Conservation (phyloP, 1,140 invertebrate species). For the Euwallacea similis region DNA sequence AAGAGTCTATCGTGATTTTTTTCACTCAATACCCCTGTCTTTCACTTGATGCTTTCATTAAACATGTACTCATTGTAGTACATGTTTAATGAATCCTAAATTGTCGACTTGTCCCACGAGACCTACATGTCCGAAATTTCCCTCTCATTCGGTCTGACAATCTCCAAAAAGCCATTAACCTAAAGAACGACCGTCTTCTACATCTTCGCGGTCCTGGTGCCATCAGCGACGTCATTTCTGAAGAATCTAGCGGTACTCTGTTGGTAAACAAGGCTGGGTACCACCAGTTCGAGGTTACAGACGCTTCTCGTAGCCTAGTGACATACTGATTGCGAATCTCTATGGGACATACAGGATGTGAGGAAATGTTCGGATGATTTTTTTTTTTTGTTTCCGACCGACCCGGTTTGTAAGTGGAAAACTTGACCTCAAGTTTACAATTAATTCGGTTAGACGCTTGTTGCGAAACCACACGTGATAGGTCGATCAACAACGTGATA, state of each 20-base stretch:
- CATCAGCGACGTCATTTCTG: neutral
- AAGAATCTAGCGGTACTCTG: slow-evolving; percentile 22
- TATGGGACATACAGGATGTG: neutral
- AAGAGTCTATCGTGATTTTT: neutral
- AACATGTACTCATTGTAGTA: neutral
- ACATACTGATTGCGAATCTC: slow-evolving; percentile 13
- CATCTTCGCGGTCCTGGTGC: slow-evolving; percentile 8
- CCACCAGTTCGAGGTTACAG: slow-evolving; percentile 17
- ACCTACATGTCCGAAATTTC: slow-evolving; percentile 5
- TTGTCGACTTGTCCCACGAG: neutral
- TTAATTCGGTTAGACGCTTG: too few species aligned
- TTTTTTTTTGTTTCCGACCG: too few species aligned
- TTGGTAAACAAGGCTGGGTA: slow-evolving; percentile 20
- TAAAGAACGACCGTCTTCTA: neutral
- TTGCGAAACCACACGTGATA: too few species aligned
- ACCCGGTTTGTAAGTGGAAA: too few species aligned
- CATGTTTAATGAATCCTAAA: neutral
- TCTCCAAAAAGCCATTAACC: slow-evolving; percentile 9
- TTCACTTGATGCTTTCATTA: too few species aligned
- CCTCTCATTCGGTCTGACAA: slow-evolving; percentile 8
- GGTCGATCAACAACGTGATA: too few species aligned
- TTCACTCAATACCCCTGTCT: neutral
- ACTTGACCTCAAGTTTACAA: too few species aligned
- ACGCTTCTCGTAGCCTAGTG: slow-evolving; percentile 23
- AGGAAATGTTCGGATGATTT: neutral